A percentile compares a stretch with the other conserved stretches of the same genome.
Evolutionary conservation across 2,113 vertebrate species (phyloP).

Genomic region (Psophia crepitans): DNA sequence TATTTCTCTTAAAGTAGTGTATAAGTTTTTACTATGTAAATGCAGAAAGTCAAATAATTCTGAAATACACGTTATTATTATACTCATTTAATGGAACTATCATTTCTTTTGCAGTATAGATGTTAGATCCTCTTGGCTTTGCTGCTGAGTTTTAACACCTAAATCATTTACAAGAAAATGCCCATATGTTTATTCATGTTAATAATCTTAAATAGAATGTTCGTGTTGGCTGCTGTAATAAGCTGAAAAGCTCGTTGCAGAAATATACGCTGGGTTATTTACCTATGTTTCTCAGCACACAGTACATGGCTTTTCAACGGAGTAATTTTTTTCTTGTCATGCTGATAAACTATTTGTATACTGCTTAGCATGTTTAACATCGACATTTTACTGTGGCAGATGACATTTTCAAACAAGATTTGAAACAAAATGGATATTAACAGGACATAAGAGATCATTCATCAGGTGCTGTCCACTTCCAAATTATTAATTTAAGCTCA

Average conservation of each 20-base stretch:
- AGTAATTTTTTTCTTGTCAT: neutral
- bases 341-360: neutral
- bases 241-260: neutral
- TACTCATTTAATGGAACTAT: neutral
- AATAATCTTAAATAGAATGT: neutral
- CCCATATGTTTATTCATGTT: neutral
- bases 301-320: fast-evolving
- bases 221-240: neutral
- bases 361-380: neutral
- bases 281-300: neutral
- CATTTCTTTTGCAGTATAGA: neutral
- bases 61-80: neutral
- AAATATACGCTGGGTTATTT: neutral
- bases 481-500: neutral
- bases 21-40: neutral
- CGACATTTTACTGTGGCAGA: neutral
- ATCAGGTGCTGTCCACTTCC: neutral
- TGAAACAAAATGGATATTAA: neutral
- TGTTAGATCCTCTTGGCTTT: neutral
- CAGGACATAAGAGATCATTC: neutral
- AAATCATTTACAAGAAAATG: neutral
- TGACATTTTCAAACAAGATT: neutral
- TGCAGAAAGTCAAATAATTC: neutral
- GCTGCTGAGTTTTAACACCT: neutral
- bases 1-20: neutral